Evolutionary conservation across 2,888 invertebrate genomes (phyloP).

Genomic region (Timema podura): DNA sequence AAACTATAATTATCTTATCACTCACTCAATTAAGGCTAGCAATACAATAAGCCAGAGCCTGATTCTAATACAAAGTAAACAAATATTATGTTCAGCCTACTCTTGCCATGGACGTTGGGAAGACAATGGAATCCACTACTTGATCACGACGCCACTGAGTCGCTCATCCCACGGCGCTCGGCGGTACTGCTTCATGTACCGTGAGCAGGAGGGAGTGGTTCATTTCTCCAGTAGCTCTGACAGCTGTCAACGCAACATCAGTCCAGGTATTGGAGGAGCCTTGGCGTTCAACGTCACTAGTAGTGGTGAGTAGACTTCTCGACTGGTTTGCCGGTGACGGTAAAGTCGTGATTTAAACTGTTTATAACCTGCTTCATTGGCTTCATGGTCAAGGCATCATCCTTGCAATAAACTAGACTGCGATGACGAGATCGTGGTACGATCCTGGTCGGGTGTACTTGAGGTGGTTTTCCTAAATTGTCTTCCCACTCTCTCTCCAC

Average conservation of each 20-base stretch:
- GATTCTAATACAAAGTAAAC: too few species aligned
- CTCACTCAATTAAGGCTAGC: too few species aligned
- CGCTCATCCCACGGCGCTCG: constrained; percentile 62
- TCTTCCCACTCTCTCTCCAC: too few species aligned
- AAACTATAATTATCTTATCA: too few species aligned
- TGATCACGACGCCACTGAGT: constrained; percentile 73
- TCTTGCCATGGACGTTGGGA: constrained; percentile 88
- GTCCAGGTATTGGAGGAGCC: constrained; percentile 52
- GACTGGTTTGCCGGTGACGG: not conserved
- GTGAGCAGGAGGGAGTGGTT: constrained; percentile 51
- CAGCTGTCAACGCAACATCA: constrained; percentile 58
- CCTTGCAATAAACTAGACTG: not conserved
- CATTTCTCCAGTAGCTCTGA: constrained; percentile 59
- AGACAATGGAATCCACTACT: constrained; percentile 79
- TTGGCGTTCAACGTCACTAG: constrained; percentile 67
- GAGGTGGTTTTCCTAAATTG: too few species aligned
- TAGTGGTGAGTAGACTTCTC: constrained; percentile 50
- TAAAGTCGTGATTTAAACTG: not conserved
- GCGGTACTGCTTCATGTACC: constrained; percentile 73
- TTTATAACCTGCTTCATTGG: not conserved
- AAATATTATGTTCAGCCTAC: constrained; percentile 58
- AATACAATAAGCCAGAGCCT: too few species aligned
- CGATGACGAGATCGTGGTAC: too few species aligned
- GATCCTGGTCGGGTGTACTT: too few species aligned
- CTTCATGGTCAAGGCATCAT: not conserved